Percentiles rank a stretch among this genome's conserved stretches.
Conservation (phyloP, 2,113 vertebrate species). For the Notarius quadriscutis region DNA sequence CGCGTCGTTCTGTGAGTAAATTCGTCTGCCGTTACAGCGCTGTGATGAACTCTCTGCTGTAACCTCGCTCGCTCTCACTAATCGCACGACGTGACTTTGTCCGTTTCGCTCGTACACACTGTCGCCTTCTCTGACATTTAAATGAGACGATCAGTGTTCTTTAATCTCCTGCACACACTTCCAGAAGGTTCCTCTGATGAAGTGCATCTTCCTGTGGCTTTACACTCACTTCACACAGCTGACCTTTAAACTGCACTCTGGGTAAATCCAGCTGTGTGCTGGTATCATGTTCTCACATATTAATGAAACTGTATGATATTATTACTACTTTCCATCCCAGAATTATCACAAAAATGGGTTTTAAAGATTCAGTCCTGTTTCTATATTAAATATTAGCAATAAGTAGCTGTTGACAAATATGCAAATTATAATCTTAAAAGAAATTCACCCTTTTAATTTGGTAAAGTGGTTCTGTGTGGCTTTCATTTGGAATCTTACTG, state of each 20-base stretch:
- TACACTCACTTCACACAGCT: slow-evolving; percentile 4
- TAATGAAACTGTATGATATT: background rate
- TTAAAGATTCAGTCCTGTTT: background rate
- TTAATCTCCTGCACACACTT: slow-evolving; percentile 15
- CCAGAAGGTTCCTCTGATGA: background rate
- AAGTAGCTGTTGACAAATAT: background rate
- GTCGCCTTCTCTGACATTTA: slow-evolving; percentile 16
- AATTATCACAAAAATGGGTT: background rate
- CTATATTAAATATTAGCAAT: background rate
- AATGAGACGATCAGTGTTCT: background rate
- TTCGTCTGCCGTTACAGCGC: background rate
- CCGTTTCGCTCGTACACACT: background rate
- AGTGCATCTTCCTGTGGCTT: background rate
- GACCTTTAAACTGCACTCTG: slow-evolving; percentile 23
- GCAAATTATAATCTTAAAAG: background rate
- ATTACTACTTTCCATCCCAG: background rate
- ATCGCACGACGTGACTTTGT: background rate
- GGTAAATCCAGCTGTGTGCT: background rate
- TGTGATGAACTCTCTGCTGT: background rate
- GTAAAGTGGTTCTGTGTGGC: background rate
- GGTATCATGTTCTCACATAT: background rate
- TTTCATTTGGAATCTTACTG: background rate
- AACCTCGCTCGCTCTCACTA: background rate
- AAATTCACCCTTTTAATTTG: background rate
- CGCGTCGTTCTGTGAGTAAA: background rate